Evolutionary conservation across 2,113 vertebrate species (phyloP).

Genomic region (Bubo bubo): DNA sequence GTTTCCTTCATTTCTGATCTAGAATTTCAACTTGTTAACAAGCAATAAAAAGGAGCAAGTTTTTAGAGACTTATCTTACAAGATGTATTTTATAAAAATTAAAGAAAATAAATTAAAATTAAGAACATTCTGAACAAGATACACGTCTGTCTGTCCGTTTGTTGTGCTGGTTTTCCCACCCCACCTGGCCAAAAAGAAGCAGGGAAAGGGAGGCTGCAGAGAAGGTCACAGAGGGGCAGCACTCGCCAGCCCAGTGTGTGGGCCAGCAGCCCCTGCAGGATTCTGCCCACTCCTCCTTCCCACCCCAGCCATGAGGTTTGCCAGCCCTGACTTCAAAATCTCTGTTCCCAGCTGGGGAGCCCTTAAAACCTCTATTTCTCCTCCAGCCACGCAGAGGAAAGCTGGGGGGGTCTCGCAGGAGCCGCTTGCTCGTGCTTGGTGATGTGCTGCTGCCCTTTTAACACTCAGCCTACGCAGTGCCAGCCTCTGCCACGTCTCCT

Average conservation of each 20-base stretch:
- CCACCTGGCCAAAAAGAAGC: accelerated
- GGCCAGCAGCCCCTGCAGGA: neutral
- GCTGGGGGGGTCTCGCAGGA: neutral
- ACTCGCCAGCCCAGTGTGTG: neutral
- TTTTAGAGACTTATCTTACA: slow-evolving; percentile 79
- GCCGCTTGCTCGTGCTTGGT: neutral
- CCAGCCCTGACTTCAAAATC: neutral
- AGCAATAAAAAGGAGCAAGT: slow-evolving; percentile 74
- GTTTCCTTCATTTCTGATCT: slow-evolving; percentile 75
- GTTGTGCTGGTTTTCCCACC: neutral
- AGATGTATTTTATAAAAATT: slow-evolving; percentile 83
- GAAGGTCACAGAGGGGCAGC: neutral
- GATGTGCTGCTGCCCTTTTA: neutral
- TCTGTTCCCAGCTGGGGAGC: neutral
- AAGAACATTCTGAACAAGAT: slow-evolving; percentile 70
- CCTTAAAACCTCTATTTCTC: neutral
- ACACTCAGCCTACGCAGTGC: accelerated
- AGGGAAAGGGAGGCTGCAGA: neutral
- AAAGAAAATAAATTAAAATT: slow-evolving; percentile 79
- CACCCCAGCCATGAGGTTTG: neutral
- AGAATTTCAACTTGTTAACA: slow-evolving; percentile 77
- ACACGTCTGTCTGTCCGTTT: neutral
- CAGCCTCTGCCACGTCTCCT: neutral
- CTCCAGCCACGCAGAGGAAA: neutral
- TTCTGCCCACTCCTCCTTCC: neutral